Base-by-base conservation (phyloP, 2,797 vertebrate genomes). In the Lutra lutra region DNA sequence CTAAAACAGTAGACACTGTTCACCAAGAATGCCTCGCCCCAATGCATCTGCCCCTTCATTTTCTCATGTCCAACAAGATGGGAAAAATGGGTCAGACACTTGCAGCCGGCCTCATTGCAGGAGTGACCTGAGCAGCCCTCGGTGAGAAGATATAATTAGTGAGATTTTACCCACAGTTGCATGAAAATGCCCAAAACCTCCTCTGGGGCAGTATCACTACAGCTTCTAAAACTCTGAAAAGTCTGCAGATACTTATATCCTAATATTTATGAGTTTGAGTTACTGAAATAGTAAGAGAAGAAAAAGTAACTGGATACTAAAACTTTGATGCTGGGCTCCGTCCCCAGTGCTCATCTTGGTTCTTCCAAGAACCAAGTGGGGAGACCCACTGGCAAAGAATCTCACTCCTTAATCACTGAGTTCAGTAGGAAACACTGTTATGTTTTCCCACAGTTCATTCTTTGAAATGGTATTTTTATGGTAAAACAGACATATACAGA, bases 151-250 rank as follows among this genome's bases (percentile, higher is more conserved):
- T 25, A 54, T 3, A 75, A 86, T 85, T 90, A 92, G 15, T 64
- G 48, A 96, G 38, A 97, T 93, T 77, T 92, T 82, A 56, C 35
- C 88, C 95, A 86, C 21, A 72, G 38, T 84, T 86, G 17, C n/a
- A 60, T 38, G 35, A 87, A 85, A 96, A 80, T 90, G 18, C 43
- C 46, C 64, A 80, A 60, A 77, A 80, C 60, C 7, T 96, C 70
- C n/a, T 68, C 43, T 51, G 46, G 9, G 15, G 32, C 10, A 73
- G 13, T 27, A 21, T 10, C 35, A 3, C 83, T 66, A 77, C 25
- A 95, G 70, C n/a, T 89, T 70, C 93, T 60, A 86, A 95, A 96
- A 83, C 89, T 62, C 88, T 94, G 75, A 72, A 93, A 83, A 92
- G 25, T 38, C 75, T 96, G 51, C 43, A 70, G 35, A 70, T 94